Conservation (phyloP, 2,888 invertebrate genomes). For the Lithophane leautieri region DNA sequence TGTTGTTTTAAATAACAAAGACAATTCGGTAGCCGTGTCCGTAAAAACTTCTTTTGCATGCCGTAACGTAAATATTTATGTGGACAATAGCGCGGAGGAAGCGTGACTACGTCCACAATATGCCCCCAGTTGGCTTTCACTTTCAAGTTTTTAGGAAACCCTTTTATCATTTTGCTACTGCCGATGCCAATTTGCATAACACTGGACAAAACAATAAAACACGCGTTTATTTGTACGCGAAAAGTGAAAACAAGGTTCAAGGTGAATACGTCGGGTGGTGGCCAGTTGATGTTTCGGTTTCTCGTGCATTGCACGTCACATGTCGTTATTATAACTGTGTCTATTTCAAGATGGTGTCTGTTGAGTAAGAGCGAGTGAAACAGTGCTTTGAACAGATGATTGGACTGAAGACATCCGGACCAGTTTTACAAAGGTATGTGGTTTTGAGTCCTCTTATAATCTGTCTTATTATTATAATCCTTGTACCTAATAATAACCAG, state of each 20-base stretch:
- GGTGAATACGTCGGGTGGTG: conserved; percentile 74
- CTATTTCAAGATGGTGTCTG: conserved; percentile 43
- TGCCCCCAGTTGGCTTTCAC: conserved; percentile 88
- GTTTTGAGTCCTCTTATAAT: neutral
- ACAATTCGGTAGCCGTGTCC: conserved; percentile 86
- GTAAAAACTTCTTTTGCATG: conserved; percentile 89
- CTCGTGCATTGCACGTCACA: conserved; percentile 82
- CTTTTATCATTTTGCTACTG: conserved; percentile 86
- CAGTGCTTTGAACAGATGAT: conserved; percentile 9
- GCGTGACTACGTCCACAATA: conserved; percentile 84
- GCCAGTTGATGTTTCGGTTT: conserved; percentile 84
- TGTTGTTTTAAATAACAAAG: conserved; percentile 86
- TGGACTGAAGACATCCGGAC: neutral
- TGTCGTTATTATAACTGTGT: conserved; percentile 50
- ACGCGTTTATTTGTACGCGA: conserved; percentile 84
- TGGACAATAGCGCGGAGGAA: conserved; percentile 81
- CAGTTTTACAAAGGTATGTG: conserved; percentile 22
- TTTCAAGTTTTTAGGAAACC: conserved; percentile 87
- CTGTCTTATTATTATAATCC: neutral
- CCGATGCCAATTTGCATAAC: conserved; percentile 87
- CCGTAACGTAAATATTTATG: conserved; percentile 88
- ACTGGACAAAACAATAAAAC: conserved; percentile 84
- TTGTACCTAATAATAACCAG: neutral
- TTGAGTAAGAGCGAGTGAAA: conserved; percentile 41
- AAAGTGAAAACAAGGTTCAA: conserved; percentile 89